Evolutionary conservation across 92 coral and sea anemone species (phyloP), one percentile per base, ranked within the genome.

Genomic region (Siderastrea radians): DNA sequence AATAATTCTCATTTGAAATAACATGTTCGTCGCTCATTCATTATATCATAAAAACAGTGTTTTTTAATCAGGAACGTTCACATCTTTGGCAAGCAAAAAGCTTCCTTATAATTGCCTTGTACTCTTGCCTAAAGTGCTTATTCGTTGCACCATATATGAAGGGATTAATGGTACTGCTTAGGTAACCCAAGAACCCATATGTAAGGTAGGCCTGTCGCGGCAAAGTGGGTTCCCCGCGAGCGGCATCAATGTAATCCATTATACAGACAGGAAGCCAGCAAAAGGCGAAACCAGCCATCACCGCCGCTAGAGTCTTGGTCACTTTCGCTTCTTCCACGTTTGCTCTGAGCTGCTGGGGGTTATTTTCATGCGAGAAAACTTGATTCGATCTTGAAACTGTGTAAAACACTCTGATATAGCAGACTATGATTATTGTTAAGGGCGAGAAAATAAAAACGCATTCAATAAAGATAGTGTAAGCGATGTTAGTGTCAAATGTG

Each of bases 181-280:
- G 13, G 44, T 74, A 74, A 3, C 5, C 63, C 78, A 74, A 6
- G 72, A 72, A 94, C 54, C 86, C 77, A 65, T 91, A 91, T 55
- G 86, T 74, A 17, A 94, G 81, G 68, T 94, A 94, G 4, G 82
- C 94, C 72, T 84, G 69, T 51, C 96, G 78, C 43, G 72, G 64
- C 10, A 94, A 84, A n/a, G 72, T 78, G 51, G 93, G 91, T n/a
- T 88, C 67, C 6, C 96, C 93, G 68, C 73, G 67, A 43, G 72
- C 70, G 12, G 94, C 94, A 14, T 93, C 96, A 8, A 91, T 84
- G 52, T 51, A 84, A 68, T 94, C 96, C 49, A 94, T 91, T 38
- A 94, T 75, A 68, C 93, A 66, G 11, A 93, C 91, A 2, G 96
- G 96, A 64, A 94, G 83, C 96, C 96, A 94, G 55, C 96, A 94